phyloP scores from a whole-genome alignment of 2,797 vertebrate species.

The Thamnophis elegans region DNA sequence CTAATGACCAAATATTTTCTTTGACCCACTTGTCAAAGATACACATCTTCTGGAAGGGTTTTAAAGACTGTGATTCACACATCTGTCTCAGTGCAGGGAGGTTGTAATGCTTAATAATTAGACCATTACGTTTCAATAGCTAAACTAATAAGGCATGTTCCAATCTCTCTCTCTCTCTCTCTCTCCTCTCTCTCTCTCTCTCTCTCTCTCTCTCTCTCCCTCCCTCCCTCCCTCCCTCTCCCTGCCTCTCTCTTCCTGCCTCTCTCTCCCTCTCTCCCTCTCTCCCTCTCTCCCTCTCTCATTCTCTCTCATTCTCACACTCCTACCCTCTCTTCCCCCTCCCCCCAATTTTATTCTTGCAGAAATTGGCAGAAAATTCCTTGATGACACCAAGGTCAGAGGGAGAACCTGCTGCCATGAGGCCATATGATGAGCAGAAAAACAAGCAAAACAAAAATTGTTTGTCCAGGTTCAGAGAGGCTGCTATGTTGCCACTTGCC shows the following conservation, averaged over 20 bases:
- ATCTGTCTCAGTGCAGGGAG: slow-evolving; percentile 34
- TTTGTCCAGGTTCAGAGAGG: not conserved
- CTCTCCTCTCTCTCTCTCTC: too few species aligned
- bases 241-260: too few species aligned
- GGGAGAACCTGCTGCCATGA: slow-evolving; percentile 28
- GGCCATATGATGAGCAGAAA: not conserved
- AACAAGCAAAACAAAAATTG: not conserved
- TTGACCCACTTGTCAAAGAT: not conserved
- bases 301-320: too few species aligned
- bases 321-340: too few species aligned
- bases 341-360: slow-evolving; percentile 17
- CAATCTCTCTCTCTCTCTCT: not conserved
- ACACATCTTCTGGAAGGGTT: slow-evolving; percentile 30
- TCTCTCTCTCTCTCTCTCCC: not conserved
- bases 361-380: slow-evolving; percentile 36
- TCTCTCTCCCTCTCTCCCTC: too few species aligned
- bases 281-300: not conserved
- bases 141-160: not conserved
- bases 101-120: slow-evolving; percentile 13
- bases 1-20: slow-evolving; percentile 35
- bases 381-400: slow-evolving; percentile 44
- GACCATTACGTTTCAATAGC: slow-evolving; percentile 38
- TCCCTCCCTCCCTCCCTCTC: too few species aligned
- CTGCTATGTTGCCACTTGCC: not conserved
- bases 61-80: not conserved